Base-by-base conservation (phyloP, 2,888 invertebrate species). In the Idaea dimidiata region DNA sequence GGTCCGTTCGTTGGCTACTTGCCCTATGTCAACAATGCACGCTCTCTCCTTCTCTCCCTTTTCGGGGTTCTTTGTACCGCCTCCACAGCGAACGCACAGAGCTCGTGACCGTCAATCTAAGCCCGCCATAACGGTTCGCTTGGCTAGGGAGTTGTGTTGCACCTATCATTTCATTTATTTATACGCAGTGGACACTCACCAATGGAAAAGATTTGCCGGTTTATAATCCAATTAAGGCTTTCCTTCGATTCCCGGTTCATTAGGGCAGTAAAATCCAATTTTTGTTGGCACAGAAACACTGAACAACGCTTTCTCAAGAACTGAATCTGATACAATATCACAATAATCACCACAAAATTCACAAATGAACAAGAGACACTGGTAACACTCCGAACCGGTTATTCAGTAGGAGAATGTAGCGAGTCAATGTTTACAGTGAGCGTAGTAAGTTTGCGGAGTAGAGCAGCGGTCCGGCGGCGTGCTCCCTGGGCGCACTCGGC, bases 21-120 rank as follows among this genome's bases (percentile, higher is more conserved):
- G 83, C 76, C 76, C 78, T 80, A 84, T 87, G 86, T 89, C 89
- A 90, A 91, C 89, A 91, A 87, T 84, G 82, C 66, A 68, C 82
- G 83, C 86, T 84, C 85, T 86, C 87, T 86, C 86, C 82, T 83
- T 84, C 83, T 71, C 84, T 86, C 86, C 86, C 87, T 82, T 84
- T 80, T 79, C 80, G 77, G 81, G 87, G 86, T 89, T 86, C 86
- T 87, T 83, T 82, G 80, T 76, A 69, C 80, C 82, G 79, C 80
- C 82, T 80, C 75, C 79, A 76, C 81, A 17, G 18, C 18, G 17
- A 78, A 76, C 72, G 73, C 74, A 67, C 66, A 66, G 67, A 65
- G 64, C 66, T 63, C 61, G 63, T 66, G 65, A 65, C 66, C 67
- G 62, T 69, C 68, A 70, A 71, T 74, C 72, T 71, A 73, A 76